phyloP scores from a whole-genome alignment of 2,113 vertebrate species.

The Clupea harengus region DNA sequence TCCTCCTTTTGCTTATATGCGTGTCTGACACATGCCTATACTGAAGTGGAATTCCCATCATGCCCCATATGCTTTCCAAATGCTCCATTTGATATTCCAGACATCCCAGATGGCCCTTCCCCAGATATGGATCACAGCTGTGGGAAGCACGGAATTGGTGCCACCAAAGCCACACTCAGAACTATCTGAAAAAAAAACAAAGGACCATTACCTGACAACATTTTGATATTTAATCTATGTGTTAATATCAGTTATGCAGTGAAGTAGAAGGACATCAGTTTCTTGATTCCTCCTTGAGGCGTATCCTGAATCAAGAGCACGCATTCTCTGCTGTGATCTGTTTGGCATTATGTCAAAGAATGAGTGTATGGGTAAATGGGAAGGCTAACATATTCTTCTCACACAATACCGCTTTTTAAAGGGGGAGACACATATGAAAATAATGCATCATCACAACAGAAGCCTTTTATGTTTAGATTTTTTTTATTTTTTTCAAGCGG shows the following conservation, averaged over 20 bases:
- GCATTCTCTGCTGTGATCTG: not conserved
- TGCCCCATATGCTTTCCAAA: conserved; percentile 7
- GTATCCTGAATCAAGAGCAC: no score
- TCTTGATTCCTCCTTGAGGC: not conserved
- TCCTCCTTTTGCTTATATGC: not conserved
- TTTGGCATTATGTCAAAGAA: not conserved
- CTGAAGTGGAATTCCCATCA: not conserved
- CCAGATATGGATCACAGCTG: conserved; percentile 19
- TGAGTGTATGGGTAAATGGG: no score
- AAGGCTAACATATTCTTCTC: no score
- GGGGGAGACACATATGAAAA: not conserved
- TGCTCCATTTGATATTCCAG: conserved; percentile 1
- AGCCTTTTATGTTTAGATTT: no score
- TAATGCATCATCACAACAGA: not conserved
- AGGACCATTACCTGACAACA: not conserved
- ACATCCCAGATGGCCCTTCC: conserved; percentile 10
- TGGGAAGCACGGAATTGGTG: not conserved
- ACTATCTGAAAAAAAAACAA: not conserved
- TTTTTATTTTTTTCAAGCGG: no score
- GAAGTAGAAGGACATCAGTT: not conserved
- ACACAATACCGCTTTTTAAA: not conserved
- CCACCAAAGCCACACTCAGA: conserved; percentile 24
- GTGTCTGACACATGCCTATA: conserved; percentile 2
- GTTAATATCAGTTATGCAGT: not conserved
- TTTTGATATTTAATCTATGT: not conserved